Conservation (phyloP, 2,797 vertebrate species). For the Myripristis jacobus region DNA sequence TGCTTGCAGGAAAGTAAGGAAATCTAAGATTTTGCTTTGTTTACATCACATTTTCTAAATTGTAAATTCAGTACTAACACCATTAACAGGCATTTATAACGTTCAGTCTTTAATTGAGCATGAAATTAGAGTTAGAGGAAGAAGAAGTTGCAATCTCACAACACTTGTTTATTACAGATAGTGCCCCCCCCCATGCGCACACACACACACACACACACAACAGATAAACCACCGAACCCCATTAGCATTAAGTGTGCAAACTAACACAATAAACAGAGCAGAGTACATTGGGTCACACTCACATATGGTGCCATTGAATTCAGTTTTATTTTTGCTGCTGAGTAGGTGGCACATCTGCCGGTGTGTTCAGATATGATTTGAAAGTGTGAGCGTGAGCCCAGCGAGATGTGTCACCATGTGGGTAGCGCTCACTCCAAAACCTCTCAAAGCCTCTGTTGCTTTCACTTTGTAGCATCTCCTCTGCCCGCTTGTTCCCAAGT, state of each 20-base stretch:
- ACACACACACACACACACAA: conserved; percentile 24
- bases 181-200: conserved; percentile 16
- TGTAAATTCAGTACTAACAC: too few species aligned
- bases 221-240: not conserved
- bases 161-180: not conserved
- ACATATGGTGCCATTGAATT: conserved; percentile 39
- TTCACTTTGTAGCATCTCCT: conserved; percentile 1
- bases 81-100: too few species aligned
- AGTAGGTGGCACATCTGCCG: conserved; percentile 57
- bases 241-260: conserved; percentile 13
- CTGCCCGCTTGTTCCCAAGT: conserved; percentile 2
- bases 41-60: too few species aligned
- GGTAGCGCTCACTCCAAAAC: conserved; percentile 40
- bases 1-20: too few species aligned
- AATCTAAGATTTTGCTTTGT: too few species aligned
- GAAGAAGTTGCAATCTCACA: conserved; percentile 3
- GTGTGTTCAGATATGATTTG: conserved; percentile 21
- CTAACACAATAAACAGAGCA: conserved; percentile 25
- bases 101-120: too few species aligned
- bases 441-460: conserved; percentile 20
- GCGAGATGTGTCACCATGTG: conserved; percentile 50
- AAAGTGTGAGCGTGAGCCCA: conserved; percentile 16
- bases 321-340: conserved; percentile 44
- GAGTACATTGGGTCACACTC: conserved; percentile 42
- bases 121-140: not conserved